Evolutionary conservation across 1,140 invertebrate genomes (phyloP), one percentile per base, ranked within the genome.

Genomic region (Eupristina koningsbergeri): DNA sequence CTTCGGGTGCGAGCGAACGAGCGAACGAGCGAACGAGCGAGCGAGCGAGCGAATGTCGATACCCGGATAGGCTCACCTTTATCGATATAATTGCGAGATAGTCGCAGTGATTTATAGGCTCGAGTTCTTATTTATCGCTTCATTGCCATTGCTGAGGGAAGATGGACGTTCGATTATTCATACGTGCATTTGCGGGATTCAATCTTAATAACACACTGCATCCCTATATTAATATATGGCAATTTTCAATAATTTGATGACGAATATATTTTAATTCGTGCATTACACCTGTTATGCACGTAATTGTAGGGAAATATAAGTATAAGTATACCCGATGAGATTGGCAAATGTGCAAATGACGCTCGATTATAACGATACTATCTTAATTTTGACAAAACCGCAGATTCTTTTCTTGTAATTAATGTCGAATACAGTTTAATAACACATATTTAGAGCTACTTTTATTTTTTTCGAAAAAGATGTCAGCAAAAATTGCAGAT

Each of bases 81-180:
- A 90, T 91, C 88, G 88, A 91, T 90, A 88, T 91, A 90, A 91
- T 91, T 90, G 88, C 87, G 50, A 88, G 88, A 91, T 90, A 89
- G 86, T 41, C 45, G 0, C 11, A 36, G 74, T 89, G 89, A 90
- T 91, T 90, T 91, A 89, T 87, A 75, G 61, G 29, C 86, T 82
- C 81, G 83, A 79, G 81, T 87, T 88, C 86, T 87, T 86, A 84
- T 86, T 86, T 88, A 88, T 89, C 86, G 86, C 73, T 86, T 86
- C 82, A 76, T 53, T 81, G 69, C 53, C 13, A 58, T 17, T 45
- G 83, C 26, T 41, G 11, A 50, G 17, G 34, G 64, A 36, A 83
- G 36, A 31, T 11, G 76, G n/a, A 73, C 31, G 47, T 11, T 29
- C 47, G 6, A 67, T 67, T 71, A 71, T 61, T 84, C 22, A 7